These are phyloP conservation scores for Sicus ferrugineus DNA, from an alignment of 2,888 invertebrate genomes.

Conservation along the genomic window DNA sequence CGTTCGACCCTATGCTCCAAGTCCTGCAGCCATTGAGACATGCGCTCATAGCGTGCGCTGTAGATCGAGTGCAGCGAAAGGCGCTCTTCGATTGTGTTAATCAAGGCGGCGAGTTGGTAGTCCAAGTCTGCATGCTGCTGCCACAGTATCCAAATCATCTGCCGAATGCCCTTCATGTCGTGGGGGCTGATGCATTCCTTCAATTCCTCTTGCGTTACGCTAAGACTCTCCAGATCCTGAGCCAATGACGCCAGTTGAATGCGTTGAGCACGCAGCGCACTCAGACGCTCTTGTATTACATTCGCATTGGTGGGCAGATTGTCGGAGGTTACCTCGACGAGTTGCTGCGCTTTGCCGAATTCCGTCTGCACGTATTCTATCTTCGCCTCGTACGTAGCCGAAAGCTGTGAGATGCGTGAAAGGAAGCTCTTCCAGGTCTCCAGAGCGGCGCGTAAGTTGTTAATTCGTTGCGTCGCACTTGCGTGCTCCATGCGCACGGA, in stretches of 20 bases:
- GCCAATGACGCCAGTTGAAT: slow-evolving; percentile 64
- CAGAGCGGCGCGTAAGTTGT: slow-evolving; percentile 80
- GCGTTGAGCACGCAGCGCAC: slow-evolving; percentile 70
- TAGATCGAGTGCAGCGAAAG: slow-evolving; percentile 76
- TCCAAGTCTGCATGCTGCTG: slow-evolving; percentile 85
- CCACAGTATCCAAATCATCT: slow-evolving; percentile 78
- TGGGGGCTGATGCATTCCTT: slow-evolving; percentile 85
- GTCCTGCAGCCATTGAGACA: slow-evolving; percentile 76
- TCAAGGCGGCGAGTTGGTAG: slow-evolving; percentile 76
- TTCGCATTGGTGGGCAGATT: slow-evolving; percentile 69
- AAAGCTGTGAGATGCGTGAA: slow-evolving; percentile 71
- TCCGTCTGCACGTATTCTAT: slow-evolving; percentile 69
- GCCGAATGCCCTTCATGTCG: slow-evolving; percentile 82
- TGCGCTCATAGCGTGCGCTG: slow-evolving; percentile 71
- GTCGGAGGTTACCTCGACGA: slow-evolving; percentile 69
- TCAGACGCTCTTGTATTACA: slow-evolving; percentile 72
- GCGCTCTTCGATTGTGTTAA: slow-evolving; percentile 78
- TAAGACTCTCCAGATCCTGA: slow-evolving; percentile 74
- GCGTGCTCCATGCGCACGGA: slow-evolving; percentile 84
- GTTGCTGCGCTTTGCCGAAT: slow-evolving; percentile 73
- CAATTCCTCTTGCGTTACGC: slow-evolving; percentile 80
- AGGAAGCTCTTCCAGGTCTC: slow-evolving; percentile 84
- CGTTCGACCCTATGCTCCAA: slow-evolving; percentile 73
- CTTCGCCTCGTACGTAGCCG: slow-evolving; percentile 72
- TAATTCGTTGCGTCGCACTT: slow-evolving; percentile 78